phyloP scores from a whole-genome alignment of 53 echinoderm and acorn worm species.

The Astropecten irregularis region DNA sequence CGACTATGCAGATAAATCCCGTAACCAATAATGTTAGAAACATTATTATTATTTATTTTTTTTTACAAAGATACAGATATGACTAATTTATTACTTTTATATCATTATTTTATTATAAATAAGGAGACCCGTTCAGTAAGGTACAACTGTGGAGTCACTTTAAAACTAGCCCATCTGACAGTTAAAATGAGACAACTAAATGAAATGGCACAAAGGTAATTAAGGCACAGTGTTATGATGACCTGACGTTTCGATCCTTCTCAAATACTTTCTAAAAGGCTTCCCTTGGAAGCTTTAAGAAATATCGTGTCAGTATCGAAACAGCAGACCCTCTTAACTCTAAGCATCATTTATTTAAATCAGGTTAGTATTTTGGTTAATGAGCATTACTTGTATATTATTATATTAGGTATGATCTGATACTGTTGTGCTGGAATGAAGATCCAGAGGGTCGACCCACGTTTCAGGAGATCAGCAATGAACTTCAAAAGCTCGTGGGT shows the following conservation, averaged over 20 bases:
- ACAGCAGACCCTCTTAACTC: background rate
- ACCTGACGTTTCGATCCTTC: background rate
- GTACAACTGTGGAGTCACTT: too few relatives aligned
- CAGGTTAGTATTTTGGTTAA: background rate
- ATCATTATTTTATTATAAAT: too few relatives aligned
- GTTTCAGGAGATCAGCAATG: slow-evolving; percentile 18
- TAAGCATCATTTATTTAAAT: background rate
- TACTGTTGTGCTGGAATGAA: slow-evolving; percentile 59
- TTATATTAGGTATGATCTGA: slow-evolving; percentile 48
- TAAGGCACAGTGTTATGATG: background rate
- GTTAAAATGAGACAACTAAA: too few relatives aligned
- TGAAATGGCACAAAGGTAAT: too few relatives aligned
- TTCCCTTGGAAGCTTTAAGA: background rate
- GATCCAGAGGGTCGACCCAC: slow-evolving; percentile 60
- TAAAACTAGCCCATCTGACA: too few relatives aligned
- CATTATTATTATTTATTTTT: too few relatives aligned
- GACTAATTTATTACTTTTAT: too few relatives aligned
- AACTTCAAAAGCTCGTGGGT: slow-evolving; percentile 56
- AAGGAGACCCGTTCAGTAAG: too few relatives aligned
- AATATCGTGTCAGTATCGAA: background rate
- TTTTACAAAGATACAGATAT: too few relatives aligned
- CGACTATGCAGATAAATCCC: too few relatives aligned
- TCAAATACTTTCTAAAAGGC: background rate
- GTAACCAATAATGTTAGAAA: too few relatives aligned
- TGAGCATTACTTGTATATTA: background rate